Base-by-base conservation (phyloP, 2,113 vertebrate species). In the Spheniscus mendiculus region DNA sequence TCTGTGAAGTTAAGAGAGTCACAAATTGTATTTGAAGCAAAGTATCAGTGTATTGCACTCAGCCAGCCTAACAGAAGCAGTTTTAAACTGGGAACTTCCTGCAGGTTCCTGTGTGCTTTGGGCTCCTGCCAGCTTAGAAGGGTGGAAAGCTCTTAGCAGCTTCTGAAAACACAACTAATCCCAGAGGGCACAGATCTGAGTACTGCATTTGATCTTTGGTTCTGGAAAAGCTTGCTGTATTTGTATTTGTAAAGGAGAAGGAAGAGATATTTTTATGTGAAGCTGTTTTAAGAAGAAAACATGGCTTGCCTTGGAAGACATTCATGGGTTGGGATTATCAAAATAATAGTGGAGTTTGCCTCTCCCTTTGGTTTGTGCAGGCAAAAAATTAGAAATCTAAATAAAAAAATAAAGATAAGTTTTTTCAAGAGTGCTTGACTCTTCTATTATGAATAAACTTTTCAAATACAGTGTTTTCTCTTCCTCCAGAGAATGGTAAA, bases 121-220 rank as follows among this genome's bases (percentile, higher is more conserved):
- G 78, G 47, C 8, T 93, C 10, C 84, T 87, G 84, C 73, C 81
- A 89, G n/a, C 12, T 93, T 89, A 69, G 50, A 87, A 88, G 73
- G 44, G 32, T 67, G n/a, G 81, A 96, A 95, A 83, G 21, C 30
- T 81, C 47, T 79, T 65, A 87, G 70, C 53, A 93, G 87, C 55
- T 89, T 94, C 74, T 89, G 84, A 87, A 97, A 96, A 96, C 55
- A 93, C 15, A 17, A 34, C 50, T 96, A 73, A 96, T 80, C 45
- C 93, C 83, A 89, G 61, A 87, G 73, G 52, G 44, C 40, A 63
- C 30, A 87, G 53, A 72, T 77, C 61, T 59, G 47, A 91, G 71
- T 66, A 86, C 42, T 44, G 49, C 42, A 44, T 91, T 84, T 96
- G 79, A 65, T 86, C 66, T 90, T 83, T 61, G 42, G 15, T 84